phyloP scores from a whole-genome alignment of 2,888 invertebrate species.

The Perizoma flavofasciatum region DNA sequence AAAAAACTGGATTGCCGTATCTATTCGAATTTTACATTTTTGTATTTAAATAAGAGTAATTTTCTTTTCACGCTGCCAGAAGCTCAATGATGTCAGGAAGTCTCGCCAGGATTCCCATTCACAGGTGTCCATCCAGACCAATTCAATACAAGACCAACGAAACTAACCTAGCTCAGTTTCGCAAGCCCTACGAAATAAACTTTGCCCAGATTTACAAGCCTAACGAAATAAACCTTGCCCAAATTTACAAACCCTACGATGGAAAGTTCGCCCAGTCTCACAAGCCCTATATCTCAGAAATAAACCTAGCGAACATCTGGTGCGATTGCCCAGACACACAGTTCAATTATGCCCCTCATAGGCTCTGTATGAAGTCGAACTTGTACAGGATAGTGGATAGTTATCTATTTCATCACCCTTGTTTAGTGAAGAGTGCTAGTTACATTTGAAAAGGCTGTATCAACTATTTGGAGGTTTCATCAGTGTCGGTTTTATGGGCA shows the following conservation, averaged over 20 bases:
- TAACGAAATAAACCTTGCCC: background rate
- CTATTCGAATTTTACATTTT: background rate
- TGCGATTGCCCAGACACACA: constrained; percentile 70
- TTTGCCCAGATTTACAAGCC: too few species aligned
- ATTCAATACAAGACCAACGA: constrained; percentile 35
- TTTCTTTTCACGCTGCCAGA: constrained; percentile 71
- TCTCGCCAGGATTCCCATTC: constrained; percentile 78
- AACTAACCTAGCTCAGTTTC: background rate
- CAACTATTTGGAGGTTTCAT: too few species aligned
- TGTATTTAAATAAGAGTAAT: background rate
- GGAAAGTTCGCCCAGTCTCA: background rate
- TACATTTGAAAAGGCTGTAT: constrained; percentile 54
- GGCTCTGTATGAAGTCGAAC: constrained; percentile 65
- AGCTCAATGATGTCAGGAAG: constrained; percentile 78
- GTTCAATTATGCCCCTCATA: constrained; percentile 68
- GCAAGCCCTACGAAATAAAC: constrained; percentile 20
- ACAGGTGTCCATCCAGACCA: constrained; percentile 71
- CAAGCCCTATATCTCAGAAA: constrained; percentile 43
- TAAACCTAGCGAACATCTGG: constrained; percentile 52
- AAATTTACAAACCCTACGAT: too few species aligned
- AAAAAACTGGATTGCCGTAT: too few species aligned
- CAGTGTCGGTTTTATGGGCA: too few species aligned
- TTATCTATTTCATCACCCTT: constrained; percentile 70
- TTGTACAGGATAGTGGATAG: constrained; percentile 59
- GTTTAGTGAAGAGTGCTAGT: constrained; percentile 67